Evolutionary conservation across 2,888 invertebrate genomes (phyloP).

Genomic region (Mimumesa dahlbomi): DNA sequence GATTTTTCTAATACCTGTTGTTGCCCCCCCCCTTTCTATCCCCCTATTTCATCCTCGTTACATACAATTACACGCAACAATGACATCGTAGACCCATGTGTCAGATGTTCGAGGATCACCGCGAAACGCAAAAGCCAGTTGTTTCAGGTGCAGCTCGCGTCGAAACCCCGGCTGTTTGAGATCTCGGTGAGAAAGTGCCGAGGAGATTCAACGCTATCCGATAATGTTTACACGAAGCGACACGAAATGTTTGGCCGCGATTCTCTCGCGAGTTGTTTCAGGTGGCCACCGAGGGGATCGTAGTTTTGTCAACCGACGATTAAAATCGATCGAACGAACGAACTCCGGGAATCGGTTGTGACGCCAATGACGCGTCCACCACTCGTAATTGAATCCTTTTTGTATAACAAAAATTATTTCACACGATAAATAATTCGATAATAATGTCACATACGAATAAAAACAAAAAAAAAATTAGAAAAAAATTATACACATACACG

Average conservation of each 20-base stretch:
- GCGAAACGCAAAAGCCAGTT: slow-evolving; percentile 53
- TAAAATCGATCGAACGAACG: slow-evolving; percentile 48
- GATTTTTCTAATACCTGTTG: no score
- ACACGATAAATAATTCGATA: no score
- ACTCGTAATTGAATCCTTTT: no score
- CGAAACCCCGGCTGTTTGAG: slow-evolving; percentile 57
- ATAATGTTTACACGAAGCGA: slow-evolving; percentile 72
- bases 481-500: no score
- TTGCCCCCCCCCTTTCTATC: no score
- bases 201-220: slow-evolving; percentile 61
- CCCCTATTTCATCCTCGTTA: no score
- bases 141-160: slow-evolving; percentile 68
- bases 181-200: slow-evolving; percentile 44
- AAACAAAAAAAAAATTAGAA: no score
- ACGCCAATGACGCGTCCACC: no score
- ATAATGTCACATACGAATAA: no score
- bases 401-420: no score
- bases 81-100: no score
- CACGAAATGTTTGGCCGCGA: slow-evolving; percentile 72
- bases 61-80: no score
- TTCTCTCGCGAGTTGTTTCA: slow-evolving; percentile 74
- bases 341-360: slow-evolving; percentile 51
- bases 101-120: slow-evolving; percentile 51
- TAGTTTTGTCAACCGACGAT: slow-evolving; percentile 69
- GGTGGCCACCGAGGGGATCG: slow-evolving; percentile 67